Conservation (phyloP, 2,888 invertebrate species). For the Amphimallon solstitiale region DNA sequence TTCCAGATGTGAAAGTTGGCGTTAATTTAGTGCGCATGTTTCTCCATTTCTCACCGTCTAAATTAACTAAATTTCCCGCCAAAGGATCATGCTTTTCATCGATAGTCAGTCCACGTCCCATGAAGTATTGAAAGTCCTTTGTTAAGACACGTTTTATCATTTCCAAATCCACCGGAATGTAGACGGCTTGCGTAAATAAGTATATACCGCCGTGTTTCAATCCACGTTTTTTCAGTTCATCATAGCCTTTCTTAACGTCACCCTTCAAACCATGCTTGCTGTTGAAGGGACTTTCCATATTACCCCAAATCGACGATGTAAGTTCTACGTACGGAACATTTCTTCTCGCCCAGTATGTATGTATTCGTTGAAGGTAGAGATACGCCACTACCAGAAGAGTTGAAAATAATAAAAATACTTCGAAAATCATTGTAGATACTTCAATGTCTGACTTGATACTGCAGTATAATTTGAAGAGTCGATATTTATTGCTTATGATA, state of each 20-base stretch:
- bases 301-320: slow-evolving; percentile 3
- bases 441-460: too few species aligned
- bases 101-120: not conserved
- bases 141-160: not conserved
- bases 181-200: not conserved
- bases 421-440: too few species aligned
- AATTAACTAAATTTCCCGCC: not conserved
- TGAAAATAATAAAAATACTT: too few species aligned
- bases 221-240: not conserved
- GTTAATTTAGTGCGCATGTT: not conserved
- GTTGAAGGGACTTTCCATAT: not conserved
- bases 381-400: not conserved
- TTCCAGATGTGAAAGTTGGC: not conserved
- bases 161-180: not conserved
- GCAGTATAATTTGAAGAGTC: too few species aligned
- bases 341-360: slow-evolving; percentile 5
- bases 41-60: not conserved
- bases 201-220: slow-evolving; percentile 3
- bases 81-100: not conserved
- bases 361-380: not conserved
- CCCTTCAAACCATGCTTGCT: not conserved
- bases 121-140: not conserved
- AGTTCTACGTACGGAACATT: not conserved
- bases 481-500: too few species aligned
- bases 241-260: not conserved